Evolutionary conservation across 2,888 invertebrate species (phyloP).

Genomic region (Aethes cnicana): DNA sequence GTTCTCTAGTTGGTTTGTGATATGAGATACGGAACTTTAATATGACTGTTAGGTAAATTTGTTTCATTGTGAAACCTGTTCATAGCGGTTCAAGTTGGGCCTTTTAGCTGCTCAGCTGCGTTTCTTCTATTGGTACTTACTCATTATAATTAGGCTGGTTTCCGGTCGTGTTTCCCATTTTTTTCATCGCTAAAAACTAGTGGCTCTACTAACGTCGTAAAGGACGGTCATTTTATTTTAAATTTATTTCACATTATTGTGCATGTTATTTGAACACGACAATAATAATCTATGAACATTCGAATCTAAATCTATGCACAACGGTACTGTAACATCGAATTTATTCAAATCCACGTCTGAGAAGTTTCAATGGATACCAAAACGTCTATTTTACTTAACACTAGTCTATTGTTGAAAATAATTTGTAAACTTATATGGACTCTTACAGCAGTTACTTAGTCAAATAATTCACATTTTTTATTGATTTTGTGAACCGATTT

Average conservation of each 20-base stretch:
- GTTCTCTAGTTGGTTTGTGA: slow-evolving; percentile 49
- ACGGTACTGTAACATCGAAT: slow-evolving; percentile 7
- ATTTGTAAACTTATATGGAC: slow-evolving; percentile 25
- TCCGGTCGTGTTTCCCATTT: no score
- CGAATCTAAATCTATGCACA: slow-evolving; percentile 15
- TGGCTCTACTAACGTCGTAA: no score
- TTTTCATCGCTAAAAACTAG: no score
- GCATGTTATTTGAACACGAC: no score
- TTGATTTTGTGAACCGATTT: slow-evolving; percentile 6
- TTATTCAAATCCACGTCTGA: slow-evolving; percentile 10
- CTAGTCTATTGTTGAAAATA: slow-evolving; percentile 51
- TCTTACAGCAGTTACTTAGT: slow-evolving; percentile 11
- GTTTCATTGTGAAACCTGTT: no score
- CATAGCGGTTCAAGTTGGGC: no score
- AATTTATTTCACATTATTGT: no score
- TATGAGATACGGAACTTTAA: slow-evolving; percentile 30
- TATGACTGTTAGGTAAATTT: slow-evolving; percentile 32
- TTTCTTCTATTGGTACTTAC: no score
- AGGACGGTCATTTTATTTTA: no score
- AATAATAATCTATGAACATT: no score
- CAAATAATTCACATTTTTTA: slow-evolving; percentile 15
- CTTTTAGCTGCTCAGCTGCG: no score
- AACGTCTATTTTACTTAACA: slow-evolving; percentile 68
- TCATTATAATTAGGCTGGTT: no score
- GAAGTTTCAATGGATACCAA: slow-evolving; percentile 32